Base-by-base conservation (phyloP, 2,797 vertebrate species). In the Denticeps clupeoides region DNA sequence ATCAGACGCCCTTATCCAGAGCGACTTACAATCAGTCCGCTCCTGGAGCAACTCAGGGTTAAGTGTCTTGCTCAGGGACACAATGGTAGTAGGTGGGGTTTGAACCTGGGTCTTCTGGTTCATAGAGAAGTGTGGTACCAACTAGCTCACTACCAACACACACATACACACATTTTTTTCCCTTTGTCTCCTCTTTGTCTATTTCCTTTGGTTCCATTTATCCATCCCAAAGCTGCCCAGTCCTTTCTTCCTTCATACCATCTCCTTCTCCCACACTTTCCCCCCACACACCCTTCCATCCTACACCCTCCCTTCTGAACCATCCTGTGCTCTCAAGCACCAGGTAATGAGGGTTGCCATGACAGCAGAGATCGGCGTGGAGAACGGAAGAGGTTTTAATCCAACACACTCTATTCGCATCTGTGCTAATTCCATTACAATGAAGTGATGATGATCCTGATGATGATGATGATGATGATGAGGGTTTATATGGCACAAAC, bases 321-420 rank as follows among this genome's bases (percentile, higher is more conserved):
- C 33, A 32, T 4, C 10, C n/a, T 5, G n/a, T n/a, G n/a, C n/a
- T n/a, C 12, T 24, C 47, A 7, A 27, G 53, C 54, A 56, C 56
- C 65, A 72, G 73, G 58, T 70, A 70, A 74, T 61, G 52, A 51
- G 35, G 27, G 67, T 77, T 71, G 61, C 73, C 59, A 77, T 65
- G 68, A 71, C 55, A 69, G 73, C 75, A 45, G 44, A 37, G 58
- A 56, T 46, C 58, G 59, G 65, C 55, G 65, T 55, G 57, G 59
- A 67, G 64, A 64, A 60, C 51, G 64, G 51, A 58, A 60, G 51
- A 55, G 55, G 65, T 10, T 33, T 57, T 47, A 63, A 64, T 59
- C 53, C 52, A 44, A n/a, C n/a, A n/a, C n/a, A n/a, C n/a, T n/a
- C 47, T 7, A 26, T 25, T 7, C 6, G 33, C 16, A 3, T 7